Base-by-base conservation (phyloP, 2,797 vertebrate genomes). In the Gila robusta region DNA sequence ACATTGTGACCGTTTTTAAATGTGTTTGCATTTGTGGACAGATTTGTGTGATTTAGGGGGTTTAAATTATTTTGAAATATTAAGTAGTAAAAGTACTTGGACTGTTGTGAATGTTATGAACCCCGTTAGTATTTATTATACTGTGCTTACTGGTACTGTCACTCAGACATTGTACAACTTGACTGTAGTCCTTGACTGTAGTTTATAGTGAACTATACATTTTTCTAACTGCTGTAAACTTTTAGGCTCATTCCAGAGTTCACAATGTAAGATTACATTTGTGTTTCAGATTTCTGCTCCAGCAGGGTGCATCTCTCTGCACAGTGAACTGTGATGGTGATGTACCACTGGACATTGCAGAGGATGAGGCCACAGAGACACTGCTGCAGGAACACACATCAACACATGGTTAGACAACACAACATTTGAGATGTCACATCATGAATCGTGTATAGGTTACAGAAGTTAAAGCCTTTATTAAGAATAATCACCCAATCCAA, bases 291-390 rank as follows among this genome's bases (percentile, higher is more conserved):
- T 97, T 96, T 93, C 96, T 98, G 67, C 90, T 98, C 92, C 92
- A 95, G 91, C 91, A 92, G 0, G 96, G 96, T 0, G 97, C 97
- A 0, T 96, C 95, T 86, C 94, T 98, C 1, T 95, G 95, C 2
- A 95, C 95, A 0, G 97, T 98, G 88, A 98, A 97, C 93, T 98
- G 97, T 79, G 97, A 98, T 0, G 97, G 97, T 0, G 97, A 98
- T 11, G 94, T 98, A 88, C 96, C 97, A 6, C 86, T 97, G 89
- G 97, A 98, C 92, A 96, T 98, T n/a, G 96, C 96, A 0, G 95
- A 97, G 91, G 96, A 97, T 0, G 97, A 98, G 56, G 90, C 94
- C 91, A 96, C 97, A 19, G 97, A 98, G 90, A 93, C 94, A 2
- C 93, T 98, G 26, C 94, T 98, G 64, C 95, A 93, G 84, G 92